Percentiles rank a stretch among this genome's conserved stretches.
phyloP scores from a whole-genome alignment of 2,797 vertebrate genomes.

The Pristis pectinata region DNA sequence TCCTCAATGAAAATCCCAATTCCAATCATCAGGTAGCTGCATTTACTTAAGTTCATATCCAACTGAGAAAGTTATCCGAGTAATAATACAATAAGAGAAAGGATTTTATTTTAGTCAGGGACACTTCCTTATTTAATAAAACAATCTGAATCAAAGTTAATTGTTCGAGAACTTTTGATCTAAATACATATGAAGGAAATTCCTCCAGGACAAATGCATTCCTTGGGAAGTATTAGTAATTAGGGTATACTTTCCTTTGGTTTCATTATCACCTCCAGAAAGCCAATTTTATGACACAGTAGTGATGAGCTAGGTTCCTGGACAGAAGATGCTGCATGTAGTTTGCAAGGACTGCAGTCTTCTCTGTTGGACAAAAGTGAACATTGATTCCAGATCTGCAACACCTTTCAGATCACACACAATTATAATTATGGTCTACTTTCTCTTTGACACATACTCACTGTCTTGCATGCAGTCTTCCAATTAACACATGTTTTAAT shows the following conservation, averaged over 20 bases:
- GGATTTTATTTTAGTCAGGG: not conserved
- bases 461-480: not conserved
- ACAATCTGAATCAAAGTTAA: not conserved
- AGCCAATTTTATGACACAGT: not conserved
- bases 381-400: not conserved
- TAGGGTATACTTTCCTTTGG: not conserved
- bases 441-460: slow-evolving; percentile 3
- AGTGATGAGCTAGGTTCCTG: not conserved
- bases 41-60: not conserved
- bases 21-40: not conserved
- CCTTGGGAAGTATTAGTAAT: not conserved
- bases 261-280: not conserved
- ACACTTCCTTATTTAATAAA: not conserved
- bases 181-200: not conserved
- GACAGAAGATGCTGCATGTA: not conserved
- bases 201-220: not conserved
- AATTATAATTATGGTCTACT: slow-evolving; percentile 2
- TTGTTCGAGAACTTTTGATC: not conserved
- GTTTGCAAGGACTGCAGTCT: not conserved
- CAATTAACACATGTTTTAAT: not conserved
- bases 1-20: not conserved
- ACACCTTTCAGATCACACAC: not conserved
- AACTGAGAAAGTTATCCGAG: not conserved
- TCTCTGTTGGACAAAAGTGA: not conserved
- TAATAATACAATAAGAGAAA: not conserved